Evolutionary conservation across 2,888 invertebrate species (phyloP).

Genomic region (Anticlea derivata): DNA sequence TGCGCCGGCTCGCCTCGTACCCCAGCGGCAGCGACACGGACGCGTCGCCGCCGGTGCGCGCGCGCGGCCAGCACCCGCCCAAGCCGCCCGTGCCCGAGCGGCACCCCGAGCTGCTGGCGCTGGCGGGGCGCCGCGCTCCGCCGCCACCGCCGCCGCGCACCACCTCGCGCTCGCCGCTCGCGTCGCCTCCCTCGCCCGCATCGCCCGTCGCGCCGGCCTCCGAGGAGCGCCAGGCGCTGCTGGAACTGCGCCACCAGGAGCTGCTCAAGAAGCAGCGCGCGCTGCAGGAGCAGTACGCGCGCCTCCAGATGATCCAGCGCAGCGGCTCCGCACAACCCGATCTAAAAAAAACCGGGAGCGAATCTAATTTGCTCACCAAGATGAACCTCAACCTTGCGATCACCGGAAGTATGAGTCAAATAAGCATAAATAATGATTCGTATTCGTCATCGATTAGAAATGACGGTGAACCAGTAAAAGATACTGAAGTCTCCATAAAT

Average conservation of each 20-base stretch:
- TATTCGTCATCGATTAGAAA: neutral
- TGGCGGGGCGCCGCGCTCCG: slow-evolving; percentile 88
- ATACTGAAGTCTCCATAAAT: slow-evolving; percentile 81
- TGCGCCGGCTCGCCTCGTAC: slow-evolving; percentile 92
- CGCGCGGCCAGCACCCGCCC: slow-evolving; percentile 81
- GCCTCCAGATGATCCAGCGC: slow-evolving; percentile 93
- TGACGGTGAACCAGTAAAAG: slow-evolving; percentile 31
- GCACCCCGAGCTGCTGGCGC: slow-evolving; percentile 89
- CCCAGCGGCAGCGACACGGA: slow-evolving; percentile 94
- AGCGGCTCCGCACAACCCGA: slow-evolving; percentile 87
- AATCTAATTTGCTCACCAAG: slow-evolving; percentile 93
- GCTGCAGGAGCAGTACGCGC: slow-evolving; percentile 95
- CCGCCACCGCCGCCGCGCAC: slow-evolving; percentile 97
- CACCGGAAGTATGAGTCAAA: slow-evolving; percentile 71
- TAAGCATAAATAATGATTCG: slow-evolving; percentile 33
- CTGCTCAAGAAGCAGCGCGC: slow-evolving; percentile 93
- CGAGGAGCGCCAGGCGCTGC: slow-evolving; percentile 86
- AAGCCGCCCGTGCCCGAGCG: slow-evolving; percentile 94
- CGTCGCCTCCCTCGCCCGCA: slow-evolving; percentile 91
- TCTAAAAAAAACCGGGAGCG: slow-evolving; percentile 94
- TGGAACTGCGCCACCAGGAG: slow-evolving; percentile 95
- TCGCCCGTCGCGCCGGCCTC: slow-evolving; percentile 76
- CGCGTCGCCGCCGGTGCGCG: slow-evolving; percentile 89
- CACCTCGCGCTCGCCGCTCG: slow-evolving; percentile 93
- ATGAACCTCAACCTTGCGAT: slow-evolving; percentile 89